Conservation (phyloP, 2,797 vertebrate genomes). For the Danio tinwini region DNA sequence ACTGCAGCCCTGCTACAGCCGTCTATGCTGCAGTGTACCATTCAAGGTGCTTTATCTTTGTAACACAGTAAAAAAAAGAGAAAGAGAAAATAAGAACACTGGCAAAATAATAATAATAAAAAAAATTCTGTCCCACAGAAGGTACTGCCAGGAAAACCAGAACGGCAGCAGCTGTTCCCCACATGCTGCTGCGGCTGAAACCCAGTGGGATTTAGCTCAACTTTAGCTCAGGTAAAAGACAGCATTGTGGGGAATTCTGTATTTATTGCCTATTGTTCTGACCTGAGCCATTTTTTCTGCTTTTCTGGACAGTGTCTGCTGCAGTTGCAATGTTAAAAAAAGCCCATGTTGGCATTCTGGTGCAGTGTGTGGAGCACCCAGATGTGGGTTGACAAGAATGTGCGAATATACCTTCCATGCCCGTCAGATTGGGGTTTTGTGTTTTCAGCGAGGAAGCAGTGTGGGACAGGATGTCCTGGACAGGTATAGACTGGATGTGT, state of each 20-base stretch:
- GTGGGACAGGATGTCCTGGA: constrained; percentile 59
- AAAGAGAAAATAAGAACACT: constrained; percentile 26
- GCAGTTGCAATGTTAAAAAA: constrained; percentile 16
- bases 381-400: constrained; percentile 30
- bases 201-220: constrained; percentile 46
- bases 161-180: constrained; percentile 57
- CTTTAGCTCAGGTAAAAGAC: constrained; percentile 54
- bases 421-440: neutral
- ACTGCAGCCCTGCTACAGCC: constrained; percentile 20
- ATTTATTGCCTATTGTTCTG: constrained; percentile 52
- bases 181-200: constrained; percentile 40
- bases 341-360: constrained; percentile 14
- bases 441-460: constrained; percentile 50
- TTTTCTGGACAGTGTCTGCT: constrained; percentile 1
- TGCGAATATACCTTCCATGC: neutral
- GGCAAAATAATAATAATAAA: constrained; percentile 35
- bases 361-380: neutral
- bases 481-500: constrained; percentile 58
- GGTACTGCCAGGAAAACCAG: constrained; percentile 53
- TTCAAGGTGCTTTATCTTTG: constrained; percentile 54
- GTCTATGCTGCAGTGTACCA: constrained; percentile 50
- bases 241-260: constrained; percentile 49
- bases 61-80: constrained; percentile 33
- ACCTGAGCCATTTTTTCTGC: constrained; percentile 22
- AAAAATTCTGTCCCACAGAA: constrained; percentile 44